These are phyloP conservation scores for Xenentodon cancila DNA, from an alignment of 2,797 vertebrate species.

Conservation along the genomic window DNA sequence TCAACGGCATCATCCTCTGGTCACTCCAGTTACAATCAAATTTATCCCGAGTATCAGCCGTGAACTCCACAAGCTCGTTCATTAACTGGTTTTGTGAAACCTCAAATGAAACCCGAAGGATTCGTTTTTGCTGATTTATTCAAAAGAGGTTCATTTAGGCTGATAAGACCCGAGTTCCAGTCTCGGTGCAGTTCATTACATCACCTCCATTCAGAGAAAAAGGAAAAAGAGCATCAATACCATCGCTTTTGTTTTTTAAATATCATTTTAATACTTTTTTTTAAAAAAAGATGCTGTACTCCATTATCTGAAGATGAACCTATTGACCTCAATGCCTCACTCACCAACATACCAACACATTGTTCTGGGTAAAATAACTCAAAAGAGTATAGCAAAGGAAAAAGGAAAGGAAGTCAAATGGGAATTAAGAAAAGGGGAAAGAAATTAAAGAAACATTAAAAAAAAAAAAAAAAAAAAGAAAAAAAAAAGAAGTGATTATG, in stretches of 20 bases:
- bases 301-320: slow-evolving; percentile 87
- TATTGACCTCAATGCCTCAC: slow-evolving; percentile 76
- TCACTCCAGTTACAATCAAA: no score
- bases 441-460: slow-evolving; percentile 57
- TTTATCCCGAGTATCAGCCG: no score
- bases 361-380: slow-evolving; percentile 69
- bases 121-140: no score
- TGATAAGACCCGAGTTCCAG: no score
- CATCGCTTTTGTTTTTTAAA: slow-evolving; percentile 56
- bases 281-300: slow-evolving; percentile 85
- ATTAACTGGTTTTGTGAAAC: no score
- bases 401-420: slow-evolving; percentile 55
- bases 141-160: no score
- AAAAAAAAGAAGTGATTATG: slow-evolving; percentile 57
- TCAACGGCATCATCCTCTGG: slow-evolving; percentile 30
- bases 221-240: not conserved
- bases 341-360: slow-evolving; percentile 82
- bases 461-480: no score
- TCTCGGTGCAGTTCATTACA: no score
- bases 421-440: slow-evolving; percentile 32
- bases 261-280: slow-evolving; percentile 80
- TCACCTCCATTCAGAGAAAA: not conserved
- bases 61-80: no score
- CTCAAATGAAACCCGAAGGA: no score
- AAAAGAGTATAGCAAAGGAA: slow-evolving; percentile 37